Base-by-base conservation (phyloP, 2,888 invertebrate species). In the Drosophila limbata region DNA sequence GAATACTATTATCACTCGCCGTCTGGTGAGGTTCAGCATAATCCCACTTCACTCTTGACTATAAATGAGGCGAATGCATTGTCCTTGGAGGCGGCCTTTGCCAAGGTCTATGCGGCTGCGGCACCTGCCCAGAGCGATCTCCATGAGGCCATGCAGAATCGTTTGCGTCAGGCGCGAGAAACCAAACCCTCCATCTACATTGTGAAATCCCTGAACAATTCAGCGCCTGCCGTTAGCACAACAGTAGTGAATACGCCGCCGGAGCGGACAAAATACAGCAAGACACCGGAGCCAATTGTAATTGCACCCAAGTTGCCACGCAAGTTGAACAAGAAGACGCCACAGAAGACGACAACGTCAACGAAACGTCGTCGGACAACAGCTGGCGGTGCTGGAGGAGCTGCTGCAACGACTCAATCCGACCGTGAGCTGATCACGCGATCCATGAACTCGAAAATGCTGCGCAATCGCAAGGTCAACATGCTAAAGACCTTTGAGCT, bases 141-240 rank as follows among this genome's bases (percentile, higher is more conserved):
- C 21, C 76, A 78, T 21, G 73, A 76, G 37, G 17, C 47, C 4
- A 89, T 84, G 61, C 79, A 83, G 51, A 51, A 72, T 44, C 90
- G 89, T n/a, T 75, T 92, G 68, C 86, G 88, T 3, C 81, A 84
- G 50, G 84, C 91, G 17, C 91, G 92, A 10, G 84, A 90, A 68
- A 65, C 83, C 3, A 90, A 91, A 56, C 92, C 92, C 0, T 86
- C 88, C 39, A 92, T 92, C 42, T 92, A 83, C 61, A 92, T 92
- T 63, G 87, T 92, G 6, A 77, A 92, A 62, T 73, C 90, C 1
- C 65, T 84, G 47, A 72, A 72, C 19, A 87, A 77, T 53, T 60
- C 28, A 6, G 31, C 28, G 1, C 11, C 69, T 21, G 11, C 3
- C 5, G 8, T 6, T 15, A 19, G 15, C 4, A 11, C 19, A 6